Conservation (phyloP, 2,888 invertebrate species). For the Melanchra persicariae region DNA sequence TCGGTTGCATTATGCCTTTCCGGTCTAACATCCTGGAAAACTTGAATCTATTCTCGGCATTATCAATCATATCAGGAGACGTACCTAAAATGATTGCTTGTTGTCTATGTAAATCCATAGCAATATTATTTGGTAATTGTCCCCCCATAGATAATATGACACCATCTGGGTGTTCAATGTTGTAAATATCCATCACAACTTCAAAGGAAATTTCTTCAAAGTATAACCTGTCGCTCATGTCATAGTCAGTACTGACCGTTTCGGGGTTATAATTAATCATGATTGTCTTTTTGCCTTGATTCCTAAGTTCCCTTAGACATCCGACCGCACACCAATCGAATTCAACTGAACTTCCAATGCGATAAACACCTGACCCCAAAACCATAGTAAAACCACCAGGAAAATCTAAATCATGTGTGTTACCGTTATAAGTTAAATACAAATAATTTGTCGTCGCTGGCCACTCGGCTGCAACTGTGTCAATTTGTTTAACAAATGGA, state of each 20-base stretch:
- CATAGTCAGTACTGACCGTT: slow-evolving; percentile 99
- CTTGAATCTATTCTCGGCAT: slow-evolving; percentile 99
- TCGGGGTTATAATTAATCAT: slow-evolving; percentile 99
- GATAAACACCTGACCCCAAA: slow-evolving; percentile 98
- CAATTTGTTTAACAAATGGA: slow-evolving; percentile 98
- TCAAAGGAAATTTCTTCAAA: slow-evolving; percentile 99
- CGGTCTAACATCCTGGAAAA: slow-evolving; percentile 99
- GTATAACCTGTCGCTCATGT: too few species aligned
- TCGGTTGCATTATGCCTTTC: slow-evolving; percentile 98
- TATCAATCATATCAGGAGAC: slow-evolving; percentile 98
- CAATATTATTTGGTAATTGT: slow-evolving; percentile 99
- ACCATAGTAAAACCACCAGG: slow-evolving; percentile 96
- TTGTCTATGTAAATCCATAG: slow-evolving; percentile 98
- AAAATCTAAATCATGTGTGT: slow-evolving; percentile 95
- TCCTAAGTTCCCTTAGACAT: slow-evolving; percentile 97
- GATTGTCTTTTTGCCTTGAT: slow-evolving; percentile 97
- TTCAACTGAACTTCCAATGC: slow-evolving; percentile 99
- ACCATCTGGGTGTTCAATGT: slow-evolving; percentile 97
- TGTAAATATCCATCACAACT: slow-evolving; percentile 99
- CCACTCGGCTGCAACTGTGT: slow-evolving; percentile 99
- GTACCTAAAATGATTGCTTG: slow-evolving; percentile 98
- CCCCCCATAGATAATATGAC: slow-evolving; percentile 99
- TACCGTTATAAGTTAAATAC: slow-evolving; percentile 99
- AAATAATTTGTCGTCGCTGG: slow-evolving; percentile 99
- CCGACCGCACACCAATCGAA: slow-evolving; percentile 99